These are phyloP conservation scores for Boulengeromyrus knoepffleri DNA, from an alignment of 2,113 vertebrate species.

Conservation along the genomic window DNA sequence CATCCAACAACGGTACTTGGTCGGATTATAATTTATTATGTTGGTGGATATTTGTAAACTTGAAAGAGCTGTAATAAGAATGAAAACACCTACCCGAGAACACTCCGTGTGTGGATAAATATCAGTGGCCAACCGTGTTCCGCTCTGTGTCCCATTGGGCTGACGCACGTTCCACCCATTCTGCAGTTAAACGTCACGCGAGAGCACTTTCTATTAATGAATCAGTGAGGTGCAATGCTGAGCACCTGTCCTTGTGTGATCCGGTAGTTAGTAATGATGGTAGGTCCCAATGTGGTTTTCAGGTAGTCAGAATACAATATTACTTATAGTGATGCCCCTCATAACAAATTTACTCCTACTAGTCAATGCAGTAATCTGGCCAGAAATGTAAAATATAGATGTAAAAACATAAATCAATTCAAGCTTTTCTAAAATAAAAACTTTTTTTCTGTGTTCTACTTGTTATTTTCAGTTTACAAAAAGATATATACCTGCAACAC, in stretches of 20 bases:
- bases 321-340: neutral
- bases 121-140: neutral
- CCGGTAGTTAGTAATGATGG: neutral
- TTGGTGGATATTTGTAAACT: neutral
- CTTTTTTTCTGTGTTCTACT: neutral
- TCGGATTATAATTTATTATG: neutral
- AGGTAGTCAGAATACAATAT: neutral
- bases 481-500: neutral
- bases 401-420: neutral
- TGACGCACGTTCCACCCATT: neutral
- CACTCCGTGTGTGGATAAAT: neutral
- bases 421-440: neutral
- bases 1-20: neutral
- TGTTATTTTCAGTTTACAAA: neutral
- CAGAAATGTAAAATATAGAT: neutral
- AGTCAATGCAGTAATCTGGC: neutral
- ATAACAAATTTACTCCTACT: neutral
- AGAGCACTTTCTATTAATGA: neutral
- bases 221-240: neutral
- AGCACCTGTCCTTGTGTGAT: neutral
- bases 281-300: neutral
- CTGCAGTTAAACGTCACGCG: neutral
- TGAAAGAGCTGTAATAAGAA: neutral
- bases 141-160: neutral
- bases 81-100: neutral